A percentile compares a stretch with the other conserved stretches of the same genome.
These are phyloP conservation scores for Belonocnema kinseyi DNA, from an alignment of 1,140 invertebrate genomes.

Conservation along the genomic window DNA sequence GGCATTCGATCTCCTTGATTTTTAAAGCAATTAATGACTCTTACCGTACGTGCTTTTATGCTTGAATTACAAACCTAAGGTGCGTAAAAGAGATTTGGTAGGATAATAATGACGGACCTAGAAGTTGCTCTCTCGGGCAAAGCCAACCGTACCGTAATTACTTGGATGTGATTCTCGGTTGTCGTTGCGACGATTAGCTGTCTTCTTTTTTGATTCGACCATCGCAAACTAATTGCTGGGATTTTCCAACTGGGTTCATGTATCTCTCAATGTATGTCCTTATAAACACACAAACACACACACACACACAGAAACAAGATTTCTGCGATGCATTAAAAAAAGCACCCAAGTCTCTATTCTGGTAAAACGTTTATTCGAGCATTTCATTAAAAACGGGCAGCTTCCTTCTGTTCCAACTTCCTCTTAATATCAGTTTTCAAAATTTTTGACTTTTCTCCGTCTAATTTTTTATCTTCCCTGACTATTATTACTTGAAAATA, in stretches of 20 bases:
- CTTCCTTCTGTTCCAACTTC: too few species aligned
- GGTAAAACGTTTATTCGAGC: not conserved
- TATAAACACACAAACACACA: too few species aligned
- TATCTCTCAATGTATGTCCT: not conserved
- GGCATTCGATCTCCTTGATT: not conserved
- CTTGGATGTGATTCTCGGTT: conserved; percentile 55
- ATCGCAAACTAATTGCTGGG: conserved; percentile 52
- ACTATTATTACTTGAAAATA: too few species aligned
- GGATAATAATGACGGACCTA: conserved; percentile 54
- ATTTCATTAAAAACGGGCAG: not conserved
- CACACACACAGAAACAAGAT: conserved; percentile 3
- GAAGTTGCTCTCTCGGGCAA: conserved; percentile 48
- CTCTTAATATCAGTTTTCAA: too few species aligned
- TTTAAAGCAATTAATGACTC: not conserved
- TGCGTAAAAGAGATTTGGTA: not conserved
- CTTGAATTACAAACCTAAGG: not conserved
- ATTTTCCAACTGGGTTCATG: conserved; percentile 48
- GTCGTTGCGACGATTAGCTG: conserved; percentile 53
- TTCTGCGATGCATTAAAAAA: conserved; percentile 6
- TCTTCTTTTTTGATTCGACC: conserved; percentile 45
- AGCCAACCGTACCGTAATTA: conserved; percentile 57
- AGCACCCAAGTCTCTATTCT: not conserved
- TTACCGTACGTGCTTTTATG: conserved; percentile 8
- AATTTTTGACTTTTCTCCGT: too few species aligned
- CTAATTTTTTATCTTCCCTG: too few species aligned